Base-by-base conservation (phyloP, 2,113 vertebrate genomes). In the Ploceus nigricollis region DNA sequence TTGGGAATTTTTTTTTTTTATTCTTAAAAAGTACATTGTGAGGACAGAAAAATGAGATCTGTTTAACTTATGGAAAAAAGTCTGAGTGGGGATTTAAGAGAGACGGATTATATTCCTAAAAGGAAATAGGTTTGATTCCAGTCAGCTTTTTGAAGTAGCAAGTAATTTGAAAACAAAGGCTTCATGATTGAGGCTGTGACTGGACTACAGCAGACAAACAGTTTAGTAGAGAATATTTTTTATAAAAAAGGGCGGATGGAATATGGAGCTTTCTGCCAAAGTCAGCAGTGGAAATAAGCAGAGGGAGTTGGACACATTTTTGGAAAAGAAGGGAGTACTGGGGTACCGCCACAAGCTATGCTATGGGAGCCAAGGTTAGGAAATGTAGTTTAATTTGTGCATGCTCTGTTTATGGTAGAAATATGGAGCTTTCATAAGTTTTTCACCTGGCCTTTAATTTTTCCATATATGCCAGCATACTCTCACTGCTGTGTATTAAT, bases 91-190 rank as follows among this genome's bases (percentile, higher is more conserved):
- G 89, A 96, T 97, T 97, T 97, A 86, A 96, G 77, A 89, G 89
- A 96, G 93, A 94, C 9, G 40, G 95, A 95, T 96, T 96, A 91
- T 96, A 92, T 97, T 98, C 95, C 93, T 98, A 58, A 97, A 97
- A 97, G 95, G 95, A 97, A 97, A 94, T 97, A 90, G 9, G 92
- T 96, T 96, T 96, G 96, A 93, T 97, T 94, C 94, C 96, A 97
- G 97, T 95, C 96, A 95, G 89, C 91, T 96, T 94, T 98, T 90
- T 96, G 96, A 98, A 97, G 96, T 89, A 96, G 93, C 93, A 95
- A 94, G 89, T 96, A 72, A 97, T 97, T 95, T 96, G 95, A 96
- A 97, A 98, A 96, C 94, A 87, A 56, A 93, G 73, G 72, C 95
- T 97, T 98, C 87, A 48, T 76, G 95, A 81, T 81, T 97, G 91